These are phyloP conservation scores for Pomacea maculata DNA, from an alignment of 1,140 invertebrate genomes.

Conservation along the genomic window DNA sequence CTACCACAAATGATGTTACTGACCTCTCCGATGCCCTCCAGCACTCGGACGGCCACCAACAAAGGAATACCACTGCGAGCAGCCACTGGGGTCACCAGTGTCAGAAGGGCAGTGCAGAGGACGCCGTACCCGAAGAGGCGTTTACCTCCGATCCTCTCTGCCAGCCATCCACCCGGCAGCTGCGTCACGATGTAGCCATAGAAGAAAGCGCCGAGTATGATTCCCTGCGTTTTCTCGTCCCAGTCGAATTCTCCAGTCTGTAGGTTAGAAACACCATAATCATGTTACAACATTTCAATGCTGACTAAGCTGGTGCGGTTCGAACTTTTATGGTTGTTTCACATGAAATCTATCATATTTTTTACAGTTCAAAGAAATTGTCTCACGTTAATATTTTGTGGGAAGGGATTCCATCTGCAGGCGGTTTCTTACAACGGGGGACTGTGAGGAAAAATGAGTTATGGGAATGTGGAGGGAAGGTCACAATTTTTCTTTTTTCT, in stretches of 20 bases:
- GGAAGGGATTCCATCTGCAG: too few species aligned
- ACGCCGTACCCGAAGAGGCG: conserved; percentile 83
- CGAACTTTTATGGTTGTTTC: too few species aligned
- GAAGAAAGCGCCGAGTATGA: conserved; percentile 87
- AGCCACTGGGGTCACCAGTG: conserved; percentile 81
- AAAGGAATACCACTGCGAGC: conserved; percentile 74
- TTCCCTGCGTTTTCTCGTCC: conserved; percentile 79
- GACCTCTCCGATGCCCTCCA: conserved; percentile 90
- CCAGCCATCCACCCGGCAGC: conserved; percentile 74
- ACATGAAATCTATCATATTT: too few species aligned
- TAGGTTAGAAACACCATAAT: too few species aligned
- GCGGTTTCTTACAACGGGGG: too few species aligned
- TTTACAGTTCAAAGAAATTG: too few species aligned
- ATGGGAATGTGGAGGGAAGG: too few species aligned
- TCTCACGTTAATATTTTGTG: too few species aligned
- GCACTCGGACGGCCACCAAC: conserved; percentile 79
- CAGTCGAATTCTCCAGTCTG: conserved; percentile 78
- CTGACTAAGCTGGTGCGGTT: too few species aligned
- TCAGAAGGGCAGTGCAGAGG: conserved; percentile 79
- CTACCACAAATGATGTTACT: conserved; percentile 6
- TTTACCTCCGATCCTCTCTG: conserved; percentile 81
- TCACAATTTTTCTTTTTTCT: too few species aligned
- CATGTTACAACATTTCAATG: too few species aligned
- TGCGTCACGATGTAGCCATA: conserved; percentile 77
- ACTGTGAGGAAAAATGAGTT: too few species aligned